Evolutionary conservation across 2,888 invertebrate species (phyloP), one percentile per base, ranked within the genome.

Genomic region (Cyclophora punctaria): DNA sequence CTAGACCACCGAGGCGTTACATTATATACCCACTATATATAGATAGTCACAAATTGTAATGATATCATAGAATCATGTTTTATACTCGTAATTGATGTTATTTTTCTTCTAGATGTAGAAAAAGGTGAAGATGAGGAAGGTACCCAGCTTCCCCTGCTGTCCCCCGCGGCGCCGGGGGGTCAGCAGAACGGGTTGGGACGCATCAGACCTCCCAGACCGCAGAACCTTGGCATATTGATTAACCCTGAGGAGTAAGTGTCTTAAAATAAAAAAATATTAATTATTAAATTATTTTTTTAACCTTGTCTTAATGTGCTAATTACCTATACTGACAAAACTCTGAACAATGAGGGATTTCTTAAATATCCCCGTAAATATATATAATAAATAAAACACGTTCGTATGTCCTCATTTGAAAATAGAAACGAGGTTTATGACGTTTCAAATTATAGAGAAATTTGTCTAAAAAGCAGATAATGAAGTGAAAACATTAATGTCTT

Each of bases 41-140:
- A 40, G 4, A 4, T 42, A 42, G 20, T 42, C 7, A 4, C 42
- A 42, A 42, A 4, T 42, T 7, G n/a, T 7, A 42, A 6, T n/a
- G n/a, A n/a, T n/a, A 42, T 42, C 4, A 3, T 20, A 20, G 20
- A 20, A 42, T 5, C 7, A 3, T 42, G 4, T 42, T 42, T 41
- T 6, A 41, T n/a, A n/a, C n/a, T n/a, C n/a, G n/a, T n/a, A 43
- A 43, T 20, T 4, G 20, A 43, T 20, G 2, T n/a, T 6, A 34
- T 35, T 46, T 44, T 45, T 4, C 35, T 64, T 56, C 33, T 68
- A 78, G 78, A 78, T 52, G 55, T 75, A 54, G 78, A 78, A 55
- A 64, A 62, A 34, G 77, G 75, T 0, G 55, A 62, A 2, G 52
- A 60, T 2, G 70, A 69, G 45, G 71, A 73, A 35, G 67, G 55